These are phyloP conservation scores for Phymatocera aterrima DNA, from an alignment of 2,888 invertebrate species.

Conservation along the genomic window DNA sequence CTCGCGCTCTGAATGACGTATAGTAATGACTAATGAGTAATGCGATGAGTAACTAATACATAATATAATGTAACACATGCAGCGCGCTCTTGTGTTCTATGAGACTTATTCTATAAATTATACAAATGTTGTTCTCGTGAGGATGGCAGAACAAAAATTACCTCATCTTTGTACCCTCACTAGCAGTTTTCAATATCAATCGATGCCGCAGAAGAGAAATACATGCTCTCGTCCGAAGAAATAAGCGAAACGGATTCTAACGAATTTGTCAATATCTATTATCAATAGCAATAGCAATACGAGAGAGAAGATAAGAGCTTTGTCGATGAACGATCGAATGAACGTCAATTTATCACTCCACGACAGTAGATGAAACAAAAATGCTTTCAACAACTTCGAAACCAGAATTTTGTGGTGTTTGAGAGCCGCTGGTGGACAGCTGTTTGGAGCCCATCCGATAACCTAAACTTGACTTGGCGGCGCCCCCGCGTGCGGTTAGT, in stretches of 20 bases:
- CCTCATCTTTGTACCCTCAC: background rate
- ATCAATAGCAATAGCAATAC: background rate
- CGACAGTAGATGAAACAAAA: too few species aligned
- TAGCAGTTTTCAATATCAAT: background rate
- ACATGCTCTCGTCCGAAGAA: too few species aligned
- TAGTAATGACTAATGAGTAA: conserved; percentile 41
- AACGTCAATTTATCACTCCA: too few species aligned
- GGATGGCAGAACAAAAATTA: too few species aligned
- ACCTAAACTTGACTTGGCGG: conserved; percentile 63
- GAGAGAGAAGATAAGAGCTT: background rate
- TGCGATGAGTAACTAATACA: conserved; percentile 28
- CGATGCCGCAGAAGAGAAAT: too few species aligned
- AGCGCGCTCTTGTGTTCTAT: conserved; percentile 9
- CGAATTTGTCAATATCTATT: too few species aligned
- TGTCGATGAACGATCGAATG: too few species aligned
- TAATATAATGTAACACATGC: conserved; percentile 29
- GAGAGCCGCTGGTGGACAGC: conserved; percentile 73
- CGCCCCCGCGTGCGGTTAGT: conserved; percentile 54
- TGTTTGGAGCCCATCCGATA: conserved; percentile 70
- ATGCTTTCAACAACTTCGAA: too few species aligned
- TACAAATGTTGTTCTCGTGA: too few species aligned
- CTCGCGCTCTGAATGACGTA: conserved; percentile 5
- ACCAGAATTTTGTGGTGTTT: conserved; percentile 47
- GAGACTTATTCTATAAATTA: background rate
- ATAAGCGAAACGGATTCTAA: too few species aligned